phyloP scores from a whole-genome alignment of 2,888 invertebrate species.

The Parnassius apollo region DNA sequence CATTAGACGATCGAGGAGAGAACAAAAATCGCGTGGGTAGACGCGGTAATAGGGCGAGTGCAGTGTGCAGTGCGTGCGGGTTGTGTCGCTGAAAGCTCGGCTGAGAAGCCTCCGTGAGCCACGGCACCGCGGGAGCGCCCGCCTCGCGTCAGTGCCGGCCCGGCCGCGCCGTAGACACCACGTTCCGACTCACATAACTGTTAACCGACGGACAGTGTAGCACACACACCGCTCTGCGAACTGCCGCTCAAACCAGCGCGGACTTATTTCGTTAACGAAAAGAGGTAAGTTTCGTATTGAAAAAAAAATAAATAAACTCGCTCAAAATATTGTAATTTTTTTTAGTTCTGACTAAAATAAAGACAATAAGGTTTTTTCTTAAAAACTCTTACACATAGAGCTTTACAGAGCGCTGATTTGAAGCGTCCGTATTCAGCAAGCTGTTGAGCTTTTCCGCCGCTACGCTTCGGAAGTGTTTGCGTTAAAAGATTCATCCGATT shows the following conservation, averaged over 20 bases:
- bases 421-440: conserved; percentile 61
- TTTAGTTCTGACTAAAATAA: no score
- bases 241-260: conserved; percentile 56
- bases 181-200: conserved; percentile 58
- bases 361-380: no score
- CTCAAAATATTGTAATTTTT: no score
- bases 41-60: conserved; percentile 67
- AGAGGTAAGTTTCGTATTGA: conserved; percentile 56
- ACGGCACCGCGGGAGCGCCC: conserved; percentile 52
- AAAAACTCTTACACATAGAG: conserved; percentile 17
- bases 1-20: conserved; percentile 76
- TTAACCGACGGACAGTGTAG: conserved; percentile 63
- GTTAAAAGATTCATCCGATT: background rate
- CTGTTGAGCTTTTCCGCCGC: conserved; percentile 60
- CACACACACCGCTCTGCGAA: conserved; percentile 48
- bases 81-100: conserved; percentile 79
- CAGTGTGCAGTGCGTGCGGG: conserved; percentile 80
- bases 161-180: conserved; percentile 77
- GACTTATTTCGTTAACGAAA: conserved; percentile 52
- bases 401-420: conserved; percentile 39
- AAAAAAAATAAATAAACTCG: background rate
- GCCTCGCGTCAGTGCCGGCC: conserved; percentile 79
- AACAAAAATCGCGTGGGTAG: conserved; percentile 71
- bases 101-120: conserved; percentile 71
- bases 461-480: conserved; percentile 38